phyloP scores from a whole-genome alignment of 2,113 vertebrate species.

The Fulmarus glacialis region DNA sequence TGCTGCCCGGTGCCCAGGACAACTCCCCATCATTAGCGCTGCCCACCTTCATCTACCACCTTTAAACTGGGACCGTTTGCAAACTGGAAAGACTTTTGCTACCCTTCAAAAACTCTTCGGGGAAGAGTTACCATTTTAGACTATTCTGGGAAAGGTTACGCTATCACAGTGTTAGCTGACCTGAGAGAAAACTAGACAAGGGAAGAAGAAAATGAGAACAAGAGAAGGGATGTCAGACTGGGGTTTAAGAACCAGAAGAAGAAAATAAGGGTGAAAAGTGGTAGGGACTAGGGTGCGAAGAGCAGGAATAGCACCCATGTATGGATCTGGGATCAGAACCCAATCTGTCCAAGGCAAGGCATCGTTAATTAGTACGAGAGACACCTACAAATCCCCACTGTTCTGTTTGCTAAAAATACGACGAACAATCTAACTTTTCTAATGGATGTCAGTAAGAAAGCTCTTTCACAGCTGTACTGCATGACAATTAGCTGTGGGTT shows the following conservation, averaged over 20 bases:
- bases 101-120: neutral
- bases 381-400: rapidly evolving
- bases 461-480: neutral
- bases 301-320: rapidly evolving
- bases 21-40: rapidly evolving
- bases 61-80: rapidly evolving
- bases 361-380: neutral
- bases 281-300: rapidly evolving
- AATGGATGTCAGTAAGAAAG: neutral
- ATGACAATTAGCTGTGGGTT: slow-evolving; percentile 39
- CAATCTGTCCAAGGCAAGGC: rapidly evolving
- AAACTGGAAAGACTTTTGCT: neutral
- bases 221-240: neutral
- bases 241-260: neutral
- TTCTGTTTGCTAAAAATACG: neutral
- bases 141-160: neutral
- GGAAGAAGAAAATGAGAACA: neutral
- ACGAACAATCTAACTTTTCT: neutral
- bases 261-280: neutral
- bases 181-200: neutral
- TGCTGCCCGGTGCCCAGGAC: no score
- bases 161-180: neutral
- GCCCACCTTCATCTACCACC: neutral
- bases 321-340: rapidly evolving
- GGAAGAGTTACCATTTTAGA: neutral